Percentiles rank a stretch among this genome's conserved stretches.
phyloP scores from a whole-genome alignment of 2,113 vertebrate genomes.

The Rhea pennata region DNA sequence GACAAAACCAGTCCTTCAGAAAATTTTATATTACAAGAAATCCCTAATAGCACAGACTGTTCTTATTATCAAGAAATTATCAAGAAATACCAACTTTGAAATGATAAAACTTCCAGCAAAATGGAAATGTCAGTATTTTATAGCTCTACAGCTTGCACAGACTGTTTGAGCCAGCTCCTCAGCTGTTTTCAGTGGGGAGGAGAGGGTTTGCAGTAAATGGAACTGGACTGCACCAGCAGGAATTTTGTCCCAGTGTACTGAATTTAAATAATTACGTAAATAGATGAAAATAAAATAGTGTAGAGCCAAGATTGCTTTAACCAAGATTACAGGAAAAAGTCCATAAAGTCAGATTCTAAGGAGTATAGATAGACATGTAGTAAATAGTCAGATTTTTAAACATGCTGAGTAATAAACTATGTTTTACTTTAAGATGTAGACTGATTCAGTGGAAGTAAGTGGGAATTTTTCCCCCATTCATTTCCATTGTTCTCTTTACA shows the following conservation, averaged over 20 bases:
- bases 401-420: neutral
- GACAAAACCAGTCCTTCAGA: neutral
- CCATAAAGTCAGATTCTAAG: neutral
- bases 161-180: neutral
- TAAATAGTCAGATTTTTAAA: neutral
- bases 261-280: neutral
- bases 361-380: neutral
- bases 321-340: neutral
- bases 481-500: neutral
- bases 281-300: neutral
- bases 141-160: neutral
- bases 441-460: neutral
- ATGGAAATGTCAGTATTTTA: neutral
- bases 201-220: neutral
- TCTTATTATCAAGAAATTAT: constrained; percentile 8
- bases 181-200: neutral
- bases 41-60: neutral
- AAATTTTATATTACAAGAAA: neutral
- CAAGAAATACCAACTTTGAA: neutral
- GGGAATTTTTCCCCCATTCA: neutral
- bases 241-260: neutral
- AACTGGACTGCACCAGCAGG: neutral
- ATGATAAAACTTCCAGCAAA: neutral
- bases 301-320: neutral
- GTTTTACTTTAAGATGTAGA: neutral